Conservation (phyloP, 2,797 vertebrate genomes). For the Toxotes lorentzi region DNA sequence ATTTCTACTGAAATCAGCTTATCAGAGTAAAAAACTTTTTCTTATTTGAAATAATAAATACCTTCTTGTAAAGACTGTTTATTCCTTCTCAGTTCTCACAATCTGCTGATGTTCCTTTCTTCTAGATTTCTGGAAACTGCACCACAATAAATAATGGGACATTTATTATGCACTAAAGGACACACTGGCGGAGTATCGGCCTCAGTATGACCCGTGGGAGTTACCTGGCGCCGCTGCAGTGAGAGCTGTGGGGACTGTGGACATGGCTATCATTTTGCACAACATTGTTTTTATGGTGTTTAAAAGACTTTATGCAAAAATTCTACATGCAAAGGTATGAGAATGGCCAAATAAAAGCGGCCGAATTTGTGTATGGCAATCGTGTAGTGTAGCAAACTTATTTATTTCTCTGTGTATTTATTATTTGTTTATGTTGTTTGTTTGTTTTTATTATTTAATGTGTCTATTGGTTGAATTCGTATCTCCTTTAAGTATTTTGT, state of each 20-base stretch:
- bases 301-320: slow-evolving; percentile 86
- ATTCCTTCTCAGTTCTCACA: slow-evolving; percentile 21
- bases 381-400: slow-evolving; percentile 79
- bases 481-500: slow-evolving; percentile 66
- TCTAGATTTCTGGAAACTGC: slow-evolving; percentile 63
- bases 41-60: neutral
- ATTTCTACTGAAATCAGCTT: neutral
- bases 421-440: slow-evolving; percentile 68
- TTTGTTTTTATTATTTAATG: slow-evolving; percentile 74
- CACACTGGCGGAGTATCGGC: slow-evolving; percentile 67
- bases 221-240: slow-evolving; percentile 71
- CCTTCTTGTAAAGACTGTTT: neutral
- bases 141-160: slow-evolving; percentile 67
- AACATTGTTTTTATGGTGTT: slow-evolving; percentile 83
- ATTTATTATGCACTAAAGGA: slow-evolving; percentile 86
- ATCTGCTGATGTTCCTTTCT: slow-evolving; percentile 1
- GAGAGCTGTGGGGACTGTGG: slow-evolving; percentile 79
- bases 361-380: slow-evolving; percentile 83
- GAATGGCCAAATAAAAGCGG: slow-evolving; percentile 64
- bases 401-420: slow-evolving; percentile 84
- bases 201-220: slow-evolving; percentile 67
- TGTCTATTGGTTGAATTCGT: slow-evolving; percentile 69
- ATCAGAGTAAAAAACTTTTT: neutral
- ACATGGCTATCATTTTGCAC: slow-evolving; percentile 88
- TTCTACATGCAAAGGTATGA: slow-evolving; percentile 77